Evolutionary conservation across 2,113 vertebrate species (phyloP), one percentile per base, ranked within the genome.

Genomic region (Ceyx melanurus): DNA sequence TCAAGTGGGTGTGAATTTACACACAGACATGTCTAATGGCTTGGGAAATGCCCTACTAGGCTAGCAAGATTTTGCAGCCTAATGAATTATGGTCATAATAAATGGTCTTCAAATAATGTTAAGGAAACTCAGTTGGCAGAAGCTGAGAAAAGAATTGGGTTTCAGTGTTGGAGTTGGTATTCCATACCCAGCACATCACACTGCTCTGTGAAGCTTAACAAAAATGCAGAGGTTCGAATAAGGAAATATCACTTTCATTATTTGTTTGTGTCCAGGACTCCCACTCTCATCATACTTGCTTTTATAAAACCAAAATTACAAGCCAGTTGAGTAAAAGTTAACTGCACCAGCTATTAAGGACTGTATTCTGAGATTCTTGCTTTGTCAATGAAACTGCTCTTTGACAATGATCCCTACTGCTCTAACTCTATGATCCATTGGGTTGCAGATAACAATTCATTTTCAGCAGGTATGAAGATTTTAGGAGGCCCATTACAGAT

Each of bases 271-370:
- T 33, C 33, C 31, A 33, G 16, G 25, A 43, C 29, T 91, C 81
- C 87, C 68, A 53, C 54, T 91, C 51, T 95, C 60, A 74, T 11
- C 19, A 43, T 3, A 9, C 29, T 94, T 65, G 20, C 35, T 95
- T 95, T 76, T 81, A 89, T 80, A 95, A 94, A 92, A 68, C 25
- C 54, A 21, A 62, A 92, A 94, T 83, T 92, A 93, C 29, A 90
- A 95, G 68, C 43, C 40, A 92, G 54, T 15, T 93, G 35, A 95
- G 68, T 93, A 93, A 88, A 96, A 91, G 42, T 81, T 83, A 79
- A 74, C 16, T 78, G 61, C 80, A 25, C 22, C 15, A 29, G 31
- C 42, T 51, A 17, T 21, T 51, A 48, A 81, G 28, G 22, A 16
- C 10, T n/a, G 13, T 15, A 28, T 61, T 84, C 48, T n/a, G 23